These are phyloP conservation scores for Vireo griseus DNA, from an alignment of 2,797 vertebrate genomes.

Conservation along the genomic window DNA sequence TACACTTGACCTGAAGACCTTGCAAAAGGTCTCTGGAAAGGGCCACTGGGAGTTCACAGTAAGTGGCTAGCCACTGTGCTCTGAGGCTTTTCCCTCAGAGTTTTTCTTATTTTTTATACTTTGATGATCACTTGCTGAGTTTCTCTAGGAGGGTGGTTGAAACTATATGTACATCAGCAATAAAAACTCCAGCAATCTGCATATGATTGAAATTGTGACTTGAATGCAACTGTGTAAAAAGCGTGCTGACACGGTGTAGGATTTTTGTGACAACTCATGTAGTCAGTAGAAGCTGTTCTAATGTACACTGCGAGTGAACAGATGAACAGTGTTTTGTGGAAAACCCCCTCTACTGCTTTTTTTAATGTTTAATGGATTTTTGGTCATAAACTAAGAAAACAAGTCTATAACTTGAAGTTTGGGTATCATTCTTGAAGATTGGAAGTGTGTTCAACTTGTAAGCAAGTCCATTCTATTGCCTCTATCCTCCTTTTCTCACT, in stretches of 20 bases:
- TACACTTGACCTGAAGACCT: conserved; percentile 45
- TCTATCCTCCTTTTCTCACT: background rate
- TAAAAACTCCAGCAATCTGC: conserved; percentile 75
- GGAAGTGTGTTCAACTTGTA: background rate
- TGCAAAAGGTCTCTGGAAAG: conserved; percentile 69
- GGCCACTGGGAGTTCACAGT: conserved; percentile 57
- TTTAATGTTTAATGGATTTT: background rate
- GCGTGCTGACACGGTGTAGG: background rate
- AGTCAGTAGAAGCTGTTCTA: background rate
- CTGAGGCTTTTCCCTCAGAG: conserved; percentile 57
- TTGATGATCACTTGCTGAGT: conserved; percentile 75
- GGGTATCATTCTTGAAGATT: background rate
- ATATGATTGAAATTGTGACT: background rate
- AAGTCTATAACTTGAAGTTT: background rate
- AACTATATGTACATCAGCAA: conserved; percentile 81
- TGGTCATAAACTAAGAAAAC: background rate
- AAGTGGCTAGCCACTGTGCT: background rate
- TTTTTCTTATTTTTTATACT: conserved; percentile 72
- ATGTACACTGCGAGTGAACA: background rate
- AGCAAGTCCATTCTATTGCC: background rate
- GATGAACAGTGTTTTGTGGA: background rate
- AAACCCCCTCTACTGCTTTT: background rate
- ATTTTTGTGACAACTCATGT: background rate
- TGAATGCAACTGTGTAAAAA: background rate
- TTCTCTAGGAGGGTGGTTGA: conserved; percentile 71